Base-by-base conservation (phyloP, 2,797 vertebrate genomes). In the Tarsius wallacei region DNA sequence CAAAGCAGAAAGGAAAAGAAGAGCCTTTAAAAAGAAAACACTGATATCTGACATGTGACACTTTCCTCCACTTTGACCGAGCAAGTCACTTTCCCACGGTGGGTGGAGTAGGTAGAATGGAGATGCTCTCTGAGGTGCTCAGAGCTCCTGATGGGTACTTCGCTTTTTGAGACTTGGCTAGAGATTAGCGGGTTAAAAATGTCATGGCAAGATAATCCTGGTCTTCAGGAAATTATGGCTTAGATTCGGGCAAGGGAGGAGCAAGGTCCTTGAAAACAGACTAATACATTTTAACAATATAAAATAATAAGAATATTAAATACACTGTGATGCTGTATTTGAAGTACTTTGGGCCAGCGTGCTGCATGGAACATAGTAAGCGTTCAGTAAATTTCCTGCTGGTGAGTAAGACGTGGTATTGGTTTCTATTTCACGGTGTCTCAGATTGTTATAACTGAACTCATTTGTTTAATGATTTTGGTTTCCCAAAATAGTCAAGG, bases 1-100 rank as follows among this genome's bases (percentile, higher is more conserved):
- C 90, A 95, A 97, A 88, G 12, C 47, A 93, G 83, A 28, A 57
- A 70, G 70, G 33, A 71, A 68, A 49, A 71, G 19, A 90, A 83
- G 55, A 74, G 53, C 90, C 36, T 70, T 28, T 61, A 74, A 78
- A 51, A 74, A 55, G 42, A 42, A 4, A 42, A 42, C 4, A 42
- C 80, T 86, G 53, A 28, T 55, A 33, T 11, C 55, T 26, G 17
- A 55, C 36, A 53, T 11, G 82, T 70, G 70, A 42, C 36, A n/a
- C 4, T 64, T 55, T 17, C 36, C 49, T 55, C 59, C 53, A 22
- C 26, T 17, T 22, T 57, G 51, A 57, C 12, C 42, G 82, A 92
- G 24, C 2, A 84, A 53, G 57, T 89, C 26, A 2, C 21, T 53
- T 77, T 74, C 42, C 24, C 13, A 21, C 42, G 19, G 8, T 7